phyloP scores from a whole-genome alignment of 1,140 invertebrate genomes.

The Bombus cullumanus region DNA sequence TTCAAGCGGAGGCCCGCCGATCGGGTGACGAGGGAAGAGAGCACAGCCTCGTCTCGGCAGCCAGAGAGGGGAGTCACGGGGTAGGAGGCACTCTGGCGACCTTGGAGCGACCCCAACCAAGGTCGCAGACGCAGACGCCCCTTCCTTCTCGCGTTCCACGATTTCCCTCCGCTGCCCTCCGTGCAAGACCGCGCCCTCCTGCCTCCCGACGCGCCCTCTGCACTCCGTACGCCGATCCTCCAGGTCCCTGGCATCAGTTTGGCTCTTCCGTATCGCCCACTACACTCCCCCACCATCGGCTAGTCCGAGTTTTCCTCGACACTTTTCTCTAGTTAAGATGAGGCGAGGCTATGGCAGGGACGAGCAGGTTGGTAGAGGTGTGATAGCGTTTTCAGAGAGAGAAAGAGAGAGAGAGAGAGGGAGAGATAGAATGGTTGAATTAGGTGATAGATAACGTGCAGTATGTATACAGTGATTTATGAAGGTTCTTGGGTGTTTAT shows the following conservation, averaged over 20 bases:
- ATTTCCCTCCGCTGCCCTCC: slow-evolving; percentile 45
- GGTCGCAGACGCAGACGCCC: slow-evolving; percentile 79
- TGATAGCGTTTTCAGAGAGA: no score
- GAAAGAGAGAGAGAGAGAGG: not conserved
- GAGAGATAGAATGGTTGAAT: not conserved
- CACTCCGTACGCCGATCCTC: not conserved
- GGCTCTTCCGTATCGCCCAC: slow-evolving; percentile 47
- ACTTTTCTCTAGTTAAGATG: not conserved
- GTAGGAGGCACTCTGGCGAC: slow-evolving; percentile 69
- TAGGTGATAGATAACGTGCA: not conserved
- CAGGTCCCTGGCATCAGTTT: slow-evolving; percentile 5
- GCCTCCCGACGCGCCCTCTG: slow-evolving; percentile 1
- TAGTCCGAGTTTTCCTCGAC: not conserved
- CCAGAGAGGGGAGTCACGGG: slow-evolving; percentile 39
- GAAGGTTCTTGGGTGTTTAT: no score
- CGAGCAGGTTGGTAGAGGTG: not conserved
- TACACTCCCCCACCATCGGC: not conserved
- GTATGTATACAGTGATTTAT: not conserved
- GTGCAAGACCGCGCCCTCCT: slow-evolving; percentile 35
- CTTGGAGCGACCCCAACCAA: slow-evolving; percentile 78
- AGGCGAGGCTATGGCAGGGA: no score
- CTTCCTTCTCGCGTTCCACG: slow-evolving; percentile 49
- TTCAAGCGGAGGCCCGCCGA: slow-evolving; percentile 41
- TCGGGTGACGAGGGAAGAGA: slow-evolving; percentile 41
- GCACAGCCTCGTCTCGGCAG: slow-evolving; percentile 31